These are phyloP conservation scores for Caenorhabditis tropicalis DNA, from an alignment of 1,140 invertebrate species.

Conservation along the genomic window DNA sequence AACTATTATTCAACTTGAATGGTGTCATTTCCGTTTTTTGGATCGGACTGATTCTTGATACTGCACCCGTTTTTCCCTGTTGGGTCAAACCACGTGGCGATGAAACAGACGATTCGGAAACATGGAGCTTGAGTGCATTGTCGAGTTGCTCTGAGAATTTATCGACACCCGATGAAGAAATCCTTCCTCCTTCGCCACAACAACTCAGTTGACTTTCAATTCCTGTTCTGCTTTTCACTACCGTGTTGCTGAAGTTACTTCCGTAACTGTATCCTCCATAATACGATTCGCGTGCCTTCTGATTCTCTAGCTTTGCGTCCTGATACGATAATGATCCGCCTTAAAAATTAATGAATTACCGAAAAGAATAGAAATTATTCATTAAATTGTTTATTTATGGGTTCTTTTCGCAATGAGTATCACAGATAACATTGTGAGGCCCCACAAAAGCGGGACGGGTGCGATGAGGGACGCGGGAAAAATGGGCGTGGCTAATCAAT, in stretches of 20 bases:
- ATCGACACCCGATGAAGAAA: not conserved
- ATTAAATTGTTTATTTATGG: too few relatives aligned
- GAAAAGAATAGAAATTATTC: too few relatives aligned
- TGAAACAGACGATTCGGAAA: not conserved
- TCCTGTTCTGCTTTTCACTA: not conserved
- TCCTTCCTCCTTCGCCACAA: not conserved
- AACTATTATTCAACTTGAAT: too few relatives aligned
- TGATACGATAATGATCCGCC: not conserved
- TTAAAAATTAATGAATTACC: not conserved
- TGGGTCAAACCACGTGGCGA: not conserved
- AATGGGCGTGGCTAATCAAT: too few relatives aligned
- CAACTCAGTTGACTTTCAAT: not conserved
- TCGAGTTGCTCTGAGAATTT: slow-evolving; percentile 24
- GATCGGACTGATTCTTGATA: not conserved
- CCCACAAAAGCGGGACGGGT: too few relatives aligned
- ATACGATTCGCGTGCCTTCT: not conserved
- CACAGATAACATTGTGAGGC: too few relatives aligned
- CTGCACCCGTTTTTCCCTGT: not conserved
- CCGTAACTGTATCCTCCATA: not conserved
- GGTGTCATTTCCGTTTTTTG: too few relatives aligned
- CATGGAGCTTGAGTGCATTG: slow-evolving; percentile 7
- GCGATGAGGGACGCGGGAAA: too few relatives aligned
- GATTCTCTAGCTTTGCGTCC: slow-evolving; percentile 2
- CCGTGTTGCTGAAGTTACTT: not conserved
- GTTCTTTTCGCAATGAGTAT: too few relatives aligned